Evolutionary conservation across 2,888 invertebrate genomes (phyloP).

Genomic region (Homarus gammarus): DNA sequence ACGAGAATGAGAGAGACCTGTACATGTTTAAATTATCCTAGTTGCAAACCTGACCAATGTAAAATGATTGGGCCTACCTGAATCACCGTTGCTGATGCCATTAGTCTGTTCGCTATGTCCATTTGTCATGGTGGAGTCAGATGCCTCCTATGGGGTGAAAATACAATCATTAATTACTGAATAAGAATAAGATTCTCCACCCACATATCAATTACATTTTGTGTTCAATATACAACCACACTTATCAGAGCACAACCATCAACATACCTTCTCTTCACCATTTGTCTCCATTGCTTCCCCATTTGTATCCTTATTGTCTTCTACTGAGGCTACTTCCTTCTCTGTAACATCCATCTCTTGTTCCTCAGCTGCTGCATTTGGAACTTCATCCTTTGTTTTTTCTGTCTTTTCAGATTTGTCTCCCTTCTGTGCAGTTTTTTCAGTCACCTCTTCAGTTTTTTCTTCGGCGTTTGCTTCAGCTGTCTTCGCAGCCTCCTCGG

Average conservation of each 20-base stretch:
- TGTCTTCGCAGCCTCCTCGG: not conserved
- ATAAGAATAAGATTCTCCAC: not conserved
- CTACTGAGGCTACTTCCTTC: not conserved
- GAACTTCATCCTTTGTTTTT: not conserved
- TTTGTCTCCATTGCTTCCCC: slow-evolving; percentile 36
- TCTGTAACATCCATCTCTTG: not conserved
- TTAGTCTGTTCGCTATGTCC: slow-evolving; percentile 48
- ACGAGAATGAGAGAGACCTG: too few species aligned
- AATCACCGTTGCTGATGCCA: slow-evolving; percentile 21
- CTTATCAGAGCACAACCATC: not conserved
- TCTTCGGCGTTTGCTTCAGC: not conserved
- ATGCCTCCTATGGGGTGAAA: not conserved
- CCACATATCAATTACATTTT: not conserved
- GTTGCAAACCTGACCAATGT: too few species aligned
- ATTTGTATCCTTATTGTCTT: not conserved
- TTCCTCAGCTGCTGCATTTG: not conserved
- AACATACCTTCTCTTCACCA: slow-evolving; percentile 3
- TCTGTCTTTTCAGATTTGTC: too few species aligned
- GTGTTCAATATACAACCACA: not conserved
- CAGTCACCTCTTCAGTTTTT: not conserved
- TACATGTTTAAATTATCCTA: too few species aligned
- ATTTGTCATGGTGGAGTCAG: slow-evolving; percentile 22
- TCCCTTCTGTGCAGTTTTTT: too few species aligned
- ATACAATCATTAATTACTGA: not conserved
- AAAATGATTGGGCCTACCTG: too few species aligned